Percentiles rank a stretch among this genome's conserved stretches.
These are phyloP conservation scores for Nycticryphes semicollaris DNA, from an alignment of 2,113 vertebrate genomes.

Conservation along the genomic window DNA sequence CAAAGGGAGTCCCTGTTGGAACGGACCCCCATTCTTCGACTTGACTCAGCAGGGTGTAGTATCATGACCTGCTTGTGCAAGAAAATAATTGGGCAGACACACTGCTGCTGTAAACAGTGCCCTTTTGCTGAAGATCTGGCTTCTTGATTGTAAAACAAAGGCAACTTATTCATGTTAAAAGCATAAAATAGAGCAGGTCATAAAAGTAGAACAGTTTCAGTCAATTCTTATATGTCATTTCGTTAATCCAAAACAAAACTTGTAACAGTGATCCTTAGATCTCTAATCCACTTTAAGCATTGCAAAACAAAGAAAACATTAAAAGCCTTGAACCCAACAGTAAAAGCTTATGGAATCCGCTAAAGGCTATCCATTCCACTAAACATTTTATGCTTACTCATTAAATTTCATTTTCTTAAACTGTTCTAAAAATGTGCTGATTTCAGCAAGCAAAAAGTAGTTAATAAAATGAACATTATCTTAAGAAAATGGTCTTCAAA, in stretches of 20 bases:
- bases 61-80: background rate
- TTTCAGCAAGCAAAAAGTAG: slow-evolving; percentile 16
- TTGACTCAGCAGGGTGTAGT: background rate
- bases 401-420: slow-evolving; percentile 21
- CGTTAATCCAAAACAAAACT: slow-evolving; percentile 48
- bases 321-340: slow-evolving; percentile 27
- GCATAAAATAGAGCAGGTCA: background rate
- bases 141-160: slow-evolving; percentile 16
- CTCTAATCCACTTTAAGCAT: slow-evolving; percentile 49
- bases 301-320: slow-evolving; percentile 61
- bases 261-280: slow-evolving; percentile 37
- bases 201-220: slow-evolving; percentile 7
- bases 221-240: background rate
- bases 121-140: background rate
- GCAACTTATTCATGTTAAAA: background rate
- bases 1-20: background rate
- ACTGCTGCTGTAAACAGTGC: background rate
- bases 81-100: background rate
- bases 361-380: background rate
- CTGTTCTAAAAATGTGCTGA: background rate
- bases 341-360: slow-evolving; percentile 8
- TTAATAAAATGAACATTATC: background rate
- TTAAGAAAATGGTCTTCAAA: slow-evolving; percentile 1
- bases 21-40: background rate
- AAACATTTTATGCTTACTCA: background rate